These are phyloP conservation scores for Dicaeum eximium DNA, from an alignment of 2,113 vertebrate genomes.

Conservation along the genomic window DNA sequence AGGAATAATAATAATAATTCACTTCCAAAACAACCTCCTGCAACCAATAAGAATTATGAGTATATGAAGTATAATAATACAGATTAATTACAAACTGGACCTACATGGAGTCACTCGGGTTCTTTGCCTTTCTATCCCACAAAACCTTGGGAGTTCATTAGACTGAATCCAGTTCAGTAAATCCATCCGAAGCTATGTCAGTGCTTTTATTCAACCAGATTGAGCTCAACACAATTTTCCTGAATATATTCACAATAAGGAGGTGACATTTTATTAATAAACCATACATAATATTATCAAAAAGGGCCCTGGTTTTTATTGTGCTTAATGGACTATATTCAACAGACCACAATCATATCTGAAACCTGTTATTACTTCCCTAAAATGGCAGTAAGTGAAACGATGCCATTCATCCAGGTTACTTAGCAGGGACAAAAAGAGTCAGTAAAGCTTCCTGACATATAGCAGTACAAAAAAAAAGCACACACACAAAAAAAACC, in stretches of 20 bases:
- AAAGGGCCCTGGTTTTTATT: neutral
- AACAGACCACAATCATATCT: neutral
- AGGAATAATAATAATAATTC: neutral
- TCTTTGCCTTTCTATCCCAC: neutral
- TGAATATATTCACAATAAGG: neutral
- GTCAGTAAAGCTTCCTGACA: neutral
- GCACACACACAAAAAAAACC: rapidly evolving
- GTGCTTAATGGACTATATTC: neutral
- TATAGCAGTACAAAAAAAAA: rapidly evolving
- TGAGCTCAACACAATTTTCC: neutral
- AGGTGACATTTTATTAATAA: neutral
- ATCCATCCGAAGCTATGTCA: neutral
- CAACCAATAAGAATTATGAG: neutral
- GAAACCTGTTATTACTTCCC: neutral
- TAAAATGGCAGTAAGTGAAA: neutral
- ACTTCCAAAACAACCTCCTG: neutral
- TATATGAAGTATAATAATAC: rapidly evolving
- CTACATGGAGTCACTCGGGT: rapidly evolving
- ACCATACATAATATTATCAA: neutral
- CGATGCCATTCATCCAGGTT: neutral
- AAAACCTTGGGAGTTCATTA: neutral
- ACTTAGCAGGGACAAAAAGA: neutral
- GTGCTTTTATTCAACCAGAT: neutral
- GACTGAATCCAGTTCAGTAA: neutral
- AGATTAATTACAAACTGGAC: neutral